Percentiles rank a stretch among this genome's conserved stretches.
Evolutionary conservation across 2,888 invertebrate genomes (phyloP).

Genomic region (Pocota personata): DNA sequence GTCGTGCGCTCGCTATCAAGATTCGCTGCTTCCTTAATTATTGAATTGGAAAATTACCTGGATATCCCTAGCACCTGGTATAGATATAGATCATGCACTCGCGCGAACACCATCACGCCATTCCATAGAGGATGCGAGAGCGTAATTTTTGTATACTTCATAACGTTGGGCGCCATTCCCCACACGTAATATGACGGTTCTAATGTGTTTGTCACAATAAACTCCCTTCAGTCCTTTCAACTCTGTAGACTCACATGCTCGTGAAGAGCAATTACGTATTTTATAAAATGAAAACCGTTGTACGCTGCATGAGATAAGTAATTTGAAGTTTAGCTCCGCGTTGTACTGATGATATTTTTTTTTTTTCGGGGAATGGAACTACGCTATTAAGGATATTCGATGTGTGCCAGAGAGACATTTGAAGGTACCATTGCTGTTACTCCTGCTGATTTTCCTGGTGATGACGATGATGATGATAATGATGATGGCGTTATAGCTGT

Average conservation of each 20-base stretch:
- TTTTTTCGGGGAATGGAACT: slow-evolving; percentile 41
- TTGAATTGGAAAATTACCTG: slow-evolving; percentile 9
- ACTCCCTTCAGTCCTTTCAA: not conserved
- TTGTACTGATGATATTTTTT: too few species aligned
- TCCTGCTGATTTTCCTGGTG: not conserved
- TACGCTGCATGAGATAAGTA: slow-evolving; percentile 58
- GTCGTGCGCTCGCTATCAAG: not conserved
- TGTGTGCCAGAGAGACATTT: slow-evolving; percentile 24
- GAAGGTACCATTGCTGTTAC: slow-evolving; percentile 10
- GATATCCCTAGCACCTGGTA: not conserved
- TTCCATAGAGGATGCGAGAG: slow-evolving; percentile 12
- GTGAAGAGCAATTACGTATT: slow-evolving; percentile 51
- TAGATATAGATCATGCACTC: not conserved
- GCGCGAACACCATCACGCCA: not conserved
- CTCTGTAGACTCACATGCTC: not conserved
- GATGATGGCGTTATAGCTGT: slow-evolving; percentile 12
- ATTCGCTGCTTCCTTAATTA: not conserved
- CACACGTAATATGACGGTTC: not conserved
- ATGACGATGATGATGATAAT: slow-evolving; percentile 29
- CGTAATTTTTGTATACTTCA: slow-evolving; percentile 1
- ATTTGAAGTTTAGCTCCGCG: slow-evolving; percentile 43
- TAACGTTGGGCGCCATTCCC: not conserved
- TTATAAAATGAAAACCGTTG: slow-evolving; percentile 50
- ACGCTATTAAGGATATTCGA: slow-evolving; percentile 48
- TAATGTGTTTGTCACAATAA: not conserved